A percentile compares a stretch with the other conserved stretches of the same genome.
phyloP scores from a whole-genome alignment of 30 jellyfish, hydroid and myxozoan genomes.

The Mastigias papua region DNA sequence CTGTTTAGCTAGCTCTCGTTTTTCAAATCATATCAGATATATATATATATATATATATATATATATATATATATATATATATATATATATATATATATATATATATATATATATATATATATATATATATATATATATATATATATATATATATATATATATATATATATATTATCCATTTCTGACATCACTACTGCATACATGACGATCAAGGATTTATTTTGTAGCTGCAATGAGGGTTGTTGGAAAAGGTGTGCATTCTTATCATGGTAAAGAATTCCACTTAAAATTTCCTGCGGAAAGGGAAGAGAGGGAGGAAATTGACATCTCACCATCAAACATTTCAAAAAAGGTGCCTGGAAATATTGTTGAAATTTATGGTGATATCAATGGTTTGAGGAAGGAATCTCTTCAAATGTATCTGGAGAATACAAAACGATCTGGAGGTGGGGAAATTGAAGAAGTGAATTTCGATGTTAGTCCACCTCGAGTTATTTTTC shows the following conservation, averaged over 20 bases:
- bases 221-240: slow-evolving; percentile 10
- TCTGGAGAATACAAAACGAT: slow-evolving; percentile 1
- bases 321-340: background rate
- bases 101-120: no score
- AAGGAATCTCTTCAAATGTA: background rate
- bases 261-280: background rate
- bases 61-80: no score
- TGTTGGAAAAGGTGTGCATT: background rate
- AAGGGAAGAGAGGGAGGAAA: background rate
- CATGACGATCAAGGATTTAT: no score
- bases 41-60: no score
- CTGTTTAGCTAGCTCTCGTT: no score
- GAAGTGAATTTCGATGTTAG: background rate
- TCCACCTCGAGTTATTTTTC: background rate
- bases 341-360: background rate
- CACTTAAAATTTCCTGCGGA: background rate
- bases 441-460: slow-evolving; percentile 48
- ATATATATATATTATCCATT: no score
- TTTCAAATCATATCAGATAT: no score
- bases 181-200: no score
- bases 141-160: no score
- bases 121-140: no score
- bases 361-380: slow-evolving; percentile 7
- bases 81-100: no score
- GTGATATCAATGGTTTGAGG: background rate